These are phyloP conservation scores for Champsocephalus esox DNA, from an alignment of 2,797 vertebrate genomes.

Conservation along the genomic window DNA sequence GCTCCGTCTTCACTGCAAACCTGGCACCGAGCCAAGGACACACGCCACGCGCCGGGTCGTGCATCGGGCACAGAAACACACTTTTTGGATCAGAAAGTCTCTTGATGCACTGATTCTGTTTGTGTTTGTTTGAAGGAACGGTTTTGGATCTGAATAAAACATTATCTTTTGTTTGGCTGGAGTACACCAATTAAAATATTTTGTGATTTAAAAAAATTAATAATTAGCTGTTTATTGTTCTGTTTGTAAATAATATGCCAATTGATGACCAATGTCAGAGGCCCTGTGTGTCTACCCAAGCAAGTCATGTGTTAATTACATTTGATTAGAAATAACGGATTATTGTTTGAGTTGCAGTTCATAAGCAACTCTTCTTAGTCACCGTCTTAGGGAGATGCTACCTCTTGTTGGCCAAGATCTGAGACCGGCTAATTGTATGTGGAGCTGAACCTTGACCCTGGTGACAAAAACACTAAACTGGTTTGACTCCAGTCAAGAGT, in stretches of 20 bases:
- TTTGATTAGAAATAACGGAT: not conserved
- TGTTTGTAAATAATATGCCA: not conserved
- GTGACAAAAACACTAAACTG: slow-evolving; percentile 59
- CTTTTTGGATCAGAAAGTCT: slow-evolving; percentile 9
- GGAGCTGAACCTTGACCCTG: slow-evolving; percentile 56
- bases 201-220: not conserved
- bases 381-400: not conserved
- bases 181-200: slow-evolving; percentile 1
- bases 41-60: slow-evolving; percentile 13
- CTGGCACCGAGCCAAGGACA: slow-evolving; percentile 56
- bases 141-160: slow-evolving; percentile 18
- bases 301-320: slow-evolving; percentile 1
- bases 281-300: not conserved
- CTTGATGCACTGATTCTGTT: not conserved
- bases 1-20: slow-evolving; percentile 40
- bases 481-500: slow-evolving; percentile 63
- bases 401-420: not conserved
- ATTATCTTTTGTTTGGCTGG: slow-evolving; percentile 12
- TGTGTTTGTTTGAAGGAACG: slow-evolving; percentile 26
- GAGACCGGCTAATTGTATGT: slow-evolving; percentile 6
- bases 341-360: not conserved
- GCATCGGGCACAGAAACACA: slow-evolving; percentile 10
- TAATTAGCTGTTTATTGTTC: slow-evolving; percentile 19
- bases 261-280: slow-evolving; percentile 3
- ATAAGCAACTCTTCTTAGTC: not conserved